Conservation (phyloP, 2,888 invertebrate genomes). For the Philhelius pedissequus region DNA sequence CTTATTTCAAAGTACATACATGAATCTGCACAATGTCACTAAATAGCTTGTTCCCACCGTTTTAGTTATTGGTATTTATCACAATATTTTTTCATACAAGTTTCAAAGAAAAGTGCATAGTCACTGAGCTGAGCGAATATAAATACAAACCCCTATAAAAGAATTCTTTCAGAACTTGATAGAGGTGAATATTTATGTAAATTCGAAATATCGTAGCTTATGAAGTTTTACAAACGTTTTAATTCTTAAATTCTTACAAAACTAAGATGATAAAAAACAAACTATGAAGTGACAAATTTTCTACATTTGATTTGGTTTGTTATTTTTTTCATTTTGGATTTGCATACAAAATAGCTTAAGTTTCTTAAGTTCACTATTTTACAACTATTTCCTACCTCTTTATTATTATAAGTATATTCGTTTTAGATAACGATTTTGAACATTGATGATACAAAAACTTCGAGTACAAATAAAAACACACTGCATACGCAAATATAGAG, state of each 20-base stretch:
- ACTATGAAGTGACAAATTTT: not conserved
- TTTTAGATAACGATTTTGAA: too few species aligned
- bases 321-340: not conserved
- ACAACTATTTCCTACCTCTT: slow-evolving; percentile 41
- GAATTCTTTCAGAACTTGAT: not conserved
- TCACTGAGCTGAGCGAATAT: not conserved
- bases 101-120: not conserved
- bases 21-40: not conserved
- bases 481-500: too few species aligned
- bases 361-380: not conserved
- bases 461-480: too few species aligned
- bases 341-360: not conserved
- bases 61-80: not conserved
- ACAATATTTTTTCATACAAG: not conserved
- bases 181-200: not conserved
- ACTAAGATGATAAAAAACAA: not conserved
- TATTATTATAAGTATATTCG: too few species aligned
- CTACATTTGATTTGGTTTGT: not conserved
- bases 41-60: not conserved
- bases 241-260: too few species aligned
- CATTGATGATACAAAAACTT: too few species aligned
- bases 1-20: slow-evolving; percentile 32
- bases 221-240: not conserved
- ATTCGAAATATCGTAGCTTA: not conserved
- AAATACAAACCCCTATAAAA: too few species aligned